Percentiles rank a stretch among this genome's conserved stretches.
Evolutionary conservation across 2,113 vertebrate genomes (phyloP).

Genomic region (Plecotus auritus): DNA sequence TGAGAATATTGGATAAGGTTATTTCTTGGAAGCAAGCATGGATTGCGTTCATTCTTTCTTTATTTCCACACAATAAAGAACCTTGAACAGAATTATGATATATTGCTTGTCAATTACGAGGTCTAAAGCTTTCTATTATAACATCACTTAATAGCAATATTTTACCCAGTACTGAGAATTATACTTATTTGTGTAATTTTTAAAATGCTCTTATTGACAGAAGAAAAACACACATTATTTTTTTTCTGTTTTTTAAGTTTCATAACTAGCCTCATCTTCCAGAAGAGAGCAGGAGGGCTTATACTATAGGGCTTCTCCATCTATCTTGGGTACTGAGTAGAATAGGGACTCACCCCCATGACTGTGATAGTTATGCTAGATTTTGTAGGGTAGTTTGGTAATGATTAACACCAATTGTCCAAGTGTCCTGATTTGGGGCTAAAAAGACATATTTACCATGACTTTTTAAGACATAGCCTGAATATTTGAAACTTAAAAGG

Average conservation of each 20-base stretch:
- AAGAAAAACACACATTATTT: background rate
- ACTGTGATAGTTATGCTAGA: background rate
- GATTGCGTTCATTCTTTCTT: background rate
- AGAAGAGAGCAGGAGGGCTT: background rate
- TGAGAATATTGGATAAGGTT: background rate
- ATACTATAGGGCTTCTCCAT: fast-evolving
- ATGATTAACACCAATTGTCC: background rate
- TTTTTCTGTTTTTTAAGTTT: background rate
- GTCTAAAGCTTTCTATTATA: background rate
- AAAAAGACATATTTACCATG: background rate
- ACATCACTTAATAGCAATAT: background rate
- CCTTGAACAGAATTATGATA: background rate
- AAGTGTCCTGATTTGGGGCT: background rate
- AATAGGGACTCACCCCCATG: background rate
- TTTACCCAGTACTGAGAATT: background rate
- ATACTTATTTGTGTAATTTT: background rate
- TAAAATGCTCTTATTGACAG: background rate
- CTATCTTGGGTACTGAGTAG: background rate
- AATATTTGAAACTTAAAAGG: background rate
- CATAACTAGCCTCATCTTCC: background rate
- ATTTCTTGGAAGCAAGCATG: background rate
- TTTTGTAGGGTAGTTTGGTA: background rate
- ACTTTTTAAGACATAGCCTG: background rate
- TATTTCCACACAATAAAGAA: background rate
- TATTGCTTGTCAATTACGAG: background rate